phyloP scores from a whole-genome alignment of 2,113 vertebrate genomes.

The Nothobranchius kuhntae region DNA sequence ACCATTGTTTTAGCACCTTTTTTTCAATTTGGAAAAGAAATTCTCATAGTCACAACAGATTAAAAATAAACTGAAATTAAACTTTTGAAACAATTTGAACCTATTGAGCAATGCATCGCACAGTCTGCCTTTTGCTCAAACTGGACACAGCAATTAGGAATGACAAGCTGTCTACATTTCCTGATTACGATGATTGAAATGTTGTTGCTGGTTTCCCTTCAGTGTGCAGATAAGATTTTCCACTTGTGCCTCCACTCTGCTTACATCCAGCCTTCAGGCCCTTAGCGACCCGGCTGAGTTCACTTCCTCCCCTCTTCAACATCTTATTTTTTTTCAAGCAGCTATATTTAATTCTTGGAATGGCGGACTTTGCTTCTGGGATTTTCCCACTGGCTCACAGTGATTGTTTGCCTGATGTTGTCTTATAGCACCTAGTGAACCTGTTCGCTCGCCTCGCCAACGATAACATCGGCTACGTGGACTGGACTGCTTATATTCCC shows the following conservation, averaged over 20 bases:
- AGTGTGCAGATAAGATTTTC: slow-evolving; percentile 48
- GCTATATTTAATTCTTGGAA: slow-evolving; percentile 36
- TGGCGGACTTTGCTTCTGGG: slow-evolving; percentile 26
- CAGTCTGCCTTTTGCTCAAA: slow-evolving; percentile 18
- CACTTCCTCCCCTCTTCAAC: slow-evolving; percentile 15
- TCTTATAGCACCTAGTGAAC: slow-evolving; percentile 88
- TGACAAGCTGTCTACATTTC: slow-evolving; percentile 31
- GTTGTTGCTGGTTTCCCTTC: slow-evolving; percentile 40
- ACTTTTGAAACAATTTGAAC: slow-evolving; percentile 1
- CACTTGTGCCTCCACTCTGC: slow-evolving; percentile 27
- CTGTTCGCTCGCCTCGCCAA: slow-evolving; percentile 92
- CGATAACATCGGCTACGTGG: slow-evolving; percentile 93
- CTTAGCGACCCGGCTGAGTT: slow-evolving; percentile 9
- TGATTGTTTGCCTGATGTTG: slow-evolving; percentile 42
- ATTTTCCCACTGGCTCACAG: slow-evolving; percentile 11
- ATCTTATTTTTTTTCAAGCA: not conserved
- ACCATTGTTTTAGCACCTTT: not conserved
- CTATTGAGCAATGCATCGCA: slow-evolving; percentile 16
- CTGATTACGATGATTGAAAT: slow-evolving; percentile 29
- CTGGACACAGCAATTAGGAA: slow-evolving; percentile 21
- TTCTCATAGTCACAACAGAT: slow-evolving; percentile 1
- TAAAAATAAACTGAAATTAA: slow-evolving; percentile 21
- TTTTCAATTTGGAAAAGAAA: not conserved
- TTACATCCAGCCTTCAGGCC: slow-evolving; percentile 26
- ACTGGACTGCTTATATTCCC: slow-evolving; percentile 92